A percentile compares a stretch with the other conserved stretches of the same genome.
phyloP scores from a whole-genome alignment of 1,140 invertebrate genomes.

The Lepidurus packardi region DNA sequence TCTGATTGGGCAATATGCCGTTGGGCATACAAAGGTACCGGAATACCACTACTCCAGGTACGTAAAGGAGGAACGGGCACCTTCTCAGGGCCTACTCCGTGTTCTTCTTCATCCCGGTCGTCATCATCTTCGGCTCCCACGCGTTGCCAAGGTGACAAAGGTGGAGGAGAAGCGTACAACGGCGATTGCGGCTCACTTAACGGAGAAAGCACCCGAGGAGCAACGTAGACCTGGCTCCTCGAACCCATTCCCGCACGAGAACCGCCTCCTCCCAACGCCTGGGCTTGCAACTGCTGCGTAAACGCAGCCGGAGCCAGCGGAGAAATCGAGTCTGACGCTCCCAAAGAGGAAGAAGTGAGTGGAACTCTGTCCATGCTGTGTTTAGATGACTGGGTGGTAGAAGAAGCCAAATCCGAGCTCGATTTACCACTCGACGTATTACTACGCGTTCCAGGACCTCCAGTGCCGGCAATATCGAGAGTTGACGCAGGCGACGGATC shows the following conservation, averaged over 20 bases:
- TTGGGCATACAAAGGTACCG: slow-evolving; percentile 32
- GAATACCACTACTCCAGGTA: slow-evolving; percentile 28
- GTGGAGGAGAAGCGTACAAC: slow-evolving; percentile 73
- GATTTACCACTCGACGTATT: slow-evolving; percentile 34
- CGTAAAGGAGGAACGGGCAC: slow-evolving; percentile 34
- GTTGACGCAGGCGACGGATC: slow-evolving; percentile 42
- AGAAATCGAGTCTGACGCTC: slow-evolving; percentile 42
- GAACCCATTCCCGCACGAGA: slow-evolving; percentile 38
- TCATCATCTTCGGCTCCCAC: slow-evolving; percentile 26
- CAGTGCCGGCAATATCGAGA: slow-evolving; percentile 43
- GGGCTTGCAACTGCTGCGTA: slow-evolving; percentile 67
- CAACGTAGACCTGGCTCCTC: slow-evolving; percentile 36
- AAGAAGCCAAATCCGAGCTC: slow-evolving; percentile 35
- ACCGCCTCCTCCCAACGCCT: slow-evolving; percentile 41
- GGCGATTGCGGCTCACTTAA: slow-evolving; percentile 71
- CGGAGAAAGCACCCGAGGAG: slow-evolving; percentile 55
- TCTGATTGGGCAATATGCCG: slow-evolving; percentile 28
- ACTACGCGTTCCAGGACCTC: slow-evolving; percentile 40
- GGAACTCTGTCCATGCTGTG: slow-evolving; percentile 30
- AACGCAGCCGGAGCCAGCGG: slow-evolving; percentile 49
- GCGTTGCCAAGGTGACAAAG: slow-evolving; percentile 56
- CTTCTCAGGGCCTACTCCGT: slow-evolving; percentile 37
- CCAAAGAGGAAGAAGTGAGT: slow-evolving; percentile 31
- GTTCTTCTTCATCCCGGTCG: slow-evolving; percentile 34
- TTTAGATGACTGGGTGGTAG: slow-evolving; percentile 32